Base-by-base conservation (phyloP, 1,140 invertebrate genomes). In the Bombus breviceps region DNA sequence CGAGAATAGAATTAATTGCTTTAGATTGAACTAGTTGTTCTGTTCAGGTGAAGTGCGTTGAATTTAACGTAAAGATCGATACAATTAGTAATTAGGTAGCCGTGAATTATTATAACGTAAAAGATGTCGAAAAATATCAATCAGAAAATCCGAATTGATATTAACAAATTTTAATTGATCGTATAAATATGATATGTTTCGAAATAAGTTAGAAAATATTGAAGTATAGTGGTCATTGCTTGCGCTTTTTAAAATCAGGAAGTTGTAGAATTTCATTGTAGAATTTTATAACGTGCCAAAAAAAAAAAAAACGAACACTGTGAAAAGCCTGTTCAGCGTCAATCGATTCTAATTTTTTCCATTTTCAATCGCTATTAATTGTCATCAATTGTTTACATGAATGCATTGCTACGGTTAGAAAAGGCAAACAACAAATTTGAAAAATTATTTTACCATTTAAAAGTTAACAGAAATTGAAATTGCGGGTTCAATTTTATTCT, bases 1-100 rank as follows among this genome's bases (percentile, higher is more conserved):
- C n/a, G 13, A 18, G 15, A 74, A 41, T 82, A 64, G 73, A 83
- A 69, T 83, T 83, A 76, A 77, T 78, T 71, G 75, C 71, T 79
- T 66, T 32, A 71, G 69, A 71, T 66, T 34, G 74, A 57, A 71
- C n/a, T 39, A 53, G 53, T 53, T 25, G n/a, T 69, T 69, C 74
- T 1, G n/a, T 32, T 41, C 28, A 18, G 25, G 28, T 22, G 73
- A 32, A 41, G 5, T 47, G 25, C n/a, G 57, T 28, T 66, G 4
- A 37, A 37, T n/a, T 47, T 64, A 28, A 22, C 32, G 39, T 15
- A 22, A 34, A 25, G 41, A 41, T 75, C 64, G 53, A 75, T 75
- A 74, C 6, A 47, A 37, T 25, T 47, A 43, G 37, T 66, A 64
- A 75, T 62, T 62, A n/a, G 59, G 10, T 10, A n/a, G 59, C 3